Evolutionary conservation across 2,797 vertebrate genomes (phyloP), one percentile per base, ranked within the genome.

Genomic region (Xiphorhynchus erythropygius): DNA sequence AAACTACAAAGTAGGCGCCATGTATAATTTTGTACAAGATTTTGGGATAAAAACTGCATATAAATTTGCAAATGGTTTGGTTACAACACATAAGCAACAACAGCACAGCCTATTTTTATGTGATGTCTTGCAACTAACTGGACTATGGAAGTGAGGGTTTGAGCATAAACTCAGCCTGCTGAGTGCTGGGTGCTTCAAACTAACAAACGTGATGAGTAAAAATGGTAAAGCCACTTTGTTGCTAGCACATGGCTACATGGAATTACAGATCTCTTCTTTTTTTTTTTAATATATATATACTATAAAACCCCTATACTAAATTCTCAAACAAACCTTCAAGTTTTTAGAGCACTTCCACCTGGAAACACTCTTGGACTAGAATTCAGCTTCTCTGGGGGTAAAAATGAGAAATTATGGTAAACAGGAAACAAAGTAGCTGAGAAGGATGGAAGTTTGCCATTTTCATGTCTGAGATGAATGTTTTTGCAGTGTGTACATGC

Each of bases 1-100:
- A 98, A 98, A 98, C 98, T 98, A 96, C 93, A 98, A 98, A 98
- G 98, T 94, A 98, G 27, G 96, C 2, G 96, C 97, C 94, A 74
- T 97, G 97, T 97, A 97, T 97, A 94, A 98, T 85, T 96, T 93
- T 56, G 94, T 77, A 96, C 94, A 96, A 89, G 89, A 92, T 60
- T 94, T 46, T 0, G 71, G 94, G 63, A 71, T 87, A 95, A 96
- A 96, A 93, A 89, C 76, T 52, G 65, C 60, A 96, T 83, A 96
- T 73, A 59, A 96, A 95, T 96, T 96, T 97, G 97, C 89, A 62
- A 93, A 97, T 70, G 96, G 97, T 80, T 96, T 82, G 89, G 95
- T 90, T 97, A 97, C 95, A 95, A 97, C 97, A 98, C 92, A 94
- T 96, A 98, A 98, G 97, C 98, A 77, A 97, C 97, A 96, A 97